Evolutionary conservation across 2,888 invertebrate species (phyloP).

Genomic region (Byasa hedistus): DNA sequence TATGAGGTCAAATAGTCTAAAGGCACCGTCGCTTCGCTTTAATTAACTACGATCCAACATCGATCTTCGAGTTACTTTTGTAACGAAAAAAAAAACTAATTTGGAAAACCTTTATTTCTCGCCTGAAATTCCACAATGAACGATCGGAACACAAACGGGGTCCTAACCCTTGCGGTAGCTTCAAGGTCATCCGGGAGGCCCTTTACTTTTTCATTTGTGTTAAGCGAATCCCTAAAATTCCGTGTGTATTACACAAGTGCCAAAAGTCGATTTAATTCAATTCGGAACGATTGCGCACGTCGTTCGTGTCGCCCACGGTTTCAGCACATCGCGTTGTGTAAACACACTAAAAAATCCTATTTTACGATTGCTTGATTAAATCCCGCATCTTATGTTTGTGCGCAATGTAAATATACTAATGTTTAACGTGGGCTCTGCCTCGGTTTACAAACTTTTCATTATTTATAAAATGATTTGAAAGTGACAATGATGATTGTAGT

Average conservation of each 20-base stretch:
- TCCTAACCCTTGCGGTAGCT: constrained; percentile 14
- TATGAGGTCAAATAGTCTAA: constrained; percentile 23
- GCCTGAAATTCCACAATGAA: constrained; percentile 12
- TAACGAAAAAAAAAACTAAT: constrained; percentile 4
- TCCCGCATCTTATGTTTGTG: not conserved
- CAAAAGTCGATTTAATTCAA: constrained; percentile 16
- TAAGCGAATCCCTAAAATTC: constrained; percentile 16
- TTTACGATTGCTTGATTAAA: constrained; percentile 43
- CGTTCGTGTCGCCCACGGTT: constrained; percentile 30
- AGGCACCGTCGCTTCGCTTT: constrained; percentile 11
- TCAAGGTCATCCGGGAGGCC: constrained; percentile 13
- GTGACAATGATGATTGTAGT: not conserved
- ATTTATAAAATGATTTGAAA: not conserved
- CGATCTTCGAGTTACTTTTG: constrained; percentile 9
- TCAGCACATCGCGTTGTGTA: constrained; percentile 35
- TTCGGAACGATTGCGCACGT: constrained; percentile 1
- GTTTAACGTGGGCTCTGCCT: constrained; percentile 6
- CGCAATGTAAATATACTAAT: constrained; percentile 14
- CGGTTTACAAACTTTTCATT: not conserved
- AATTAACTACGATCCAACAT: constrained; percentile 11
- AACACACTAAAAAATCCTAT: constrained; percentile 44
- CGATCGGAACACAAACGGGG: constrained; percentile 11
- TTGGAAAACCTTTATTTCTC: constrained; percentile 7
- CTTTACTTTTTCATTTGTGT: constrained; percentile 21
- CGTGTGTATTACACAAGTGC: constrained; percentile 17